Conservation (phyloP, 2,888 invertebrate genomes). For the Lasioglossum lativentre region DNA sequence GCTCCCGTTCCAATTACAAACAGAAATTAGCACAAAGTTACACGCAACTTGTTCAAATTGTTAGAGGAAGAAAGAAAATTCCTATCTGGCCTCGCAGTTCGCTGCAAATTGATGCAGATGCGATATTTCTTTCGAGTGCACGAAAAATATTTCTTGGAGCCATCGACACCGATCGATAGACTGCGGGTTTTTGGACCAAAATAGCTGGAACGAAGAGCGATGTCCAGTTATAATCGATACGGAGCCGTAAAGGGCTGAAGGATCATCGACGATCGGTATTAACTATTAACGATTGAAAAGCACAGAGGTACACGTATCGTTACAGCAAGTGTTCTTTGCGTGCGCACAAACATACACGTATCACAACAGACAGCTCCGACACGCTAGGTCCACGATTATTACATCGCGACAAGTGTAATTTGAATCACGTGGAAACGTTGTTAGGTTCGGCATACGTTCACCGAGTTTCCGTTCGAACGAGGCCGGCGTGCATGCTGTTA, state of each 20-base stretch:
- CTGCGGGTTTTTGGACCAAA: no score
- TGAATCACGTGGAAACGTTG: constrained; percentile 16
- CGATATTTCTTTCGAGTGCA: no score
- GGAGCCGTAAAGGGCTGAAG: background rate
- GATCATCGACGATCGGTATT: background rate
- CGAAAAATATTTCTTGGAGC: no score
- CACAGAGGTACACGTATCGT: background rate
- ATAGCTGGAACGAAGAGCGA: background rate
- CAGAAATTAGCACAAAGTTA: background rate
- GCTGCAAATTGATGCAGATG: background rate
- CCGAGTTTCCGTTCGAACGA: background rate
- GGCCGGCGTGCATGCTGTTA: constrained; percentile 33
- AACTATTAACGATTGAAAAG: background rate
- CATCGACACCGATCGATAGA: no score
- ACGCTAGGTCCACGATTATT: background rate
- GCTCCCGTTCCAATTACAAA: background rate
- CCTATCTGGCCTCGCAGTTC: background rate
- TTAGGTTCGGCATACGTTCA: background rate
- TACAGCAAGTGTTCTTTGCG: background rate
- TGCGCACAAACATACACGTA: constrained; percentile 7
- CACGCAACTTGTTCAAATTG: background rate
- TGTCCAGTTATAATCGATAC: background rate
- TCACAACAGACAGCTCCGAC: background rate
- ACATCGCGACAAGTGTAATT: background rate
- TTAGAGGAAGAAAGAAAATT: background rate